phyloP scores from a whole-genome alignment of 2,888 invertebrate genomes.

The Hyalella azteca region DNA sequence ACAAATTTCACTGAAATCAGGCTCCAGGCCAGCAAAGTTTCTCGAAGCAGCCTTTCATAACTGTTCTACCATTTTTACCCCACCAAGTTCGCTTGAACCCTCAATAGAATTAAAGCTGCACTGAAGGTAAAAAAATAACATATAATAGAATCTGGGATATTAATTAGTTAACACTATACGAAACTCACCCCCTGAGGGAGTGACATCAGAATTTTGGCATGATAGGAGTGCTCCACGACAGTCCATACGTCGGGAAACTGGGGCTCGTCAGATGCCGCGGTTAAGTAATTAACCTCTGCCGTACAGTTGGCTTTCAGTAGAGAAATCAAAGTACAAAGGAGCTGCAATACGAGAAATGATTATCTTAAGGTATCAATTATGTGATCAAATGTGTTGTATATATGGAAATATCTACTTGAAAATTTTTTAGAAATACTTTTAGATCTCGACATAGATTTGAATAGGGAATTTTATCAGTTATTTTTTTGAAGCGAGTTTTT shows the following conservation, averaged over 20 bases:
- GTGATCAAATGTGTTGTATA: too few relatives aligned
- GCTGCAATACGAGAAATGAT: too few relatives aligned
- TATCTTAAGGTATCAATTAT: too few relatives aligned
- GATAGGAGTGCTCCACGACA: conserved; percentile 39
- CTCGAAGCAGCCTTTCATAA: not conserved
- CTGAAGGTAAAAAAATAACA: not conserved
- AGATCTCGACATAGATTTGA: too few relatives aligned
- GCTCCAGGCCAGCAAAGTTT: not conserved
- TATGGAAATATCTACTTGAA: too few relatives aligned
- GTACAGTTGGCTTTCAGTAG: too few relatives aligned
- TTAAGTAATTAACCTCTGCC: too few relatives aligned
- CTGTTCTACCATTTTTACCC: not conserved
- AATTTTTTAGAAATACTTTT: too few relatives aligned
- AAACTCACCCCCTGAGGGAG: conserved; percentile 39
- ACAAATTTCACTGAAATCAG: too few relatives aligned
- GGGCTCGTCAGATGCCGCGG: not conserved
- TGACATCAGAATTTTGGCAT: conserved; percentile 26
- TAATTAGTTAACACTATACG: not conserved
- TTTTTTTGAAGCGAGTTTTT: too few relatives aligned
- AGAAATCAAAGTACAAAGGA: too few relatives aligned
- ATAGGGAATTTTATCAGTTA: too few relatives aligned
- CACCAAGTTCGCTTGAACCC: not conserved
- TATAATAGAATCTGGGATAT: not conserved
- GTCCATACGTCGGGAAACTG: conserved; percentile 40
- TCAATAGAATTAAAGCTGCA: not conserved